Evolutionary conservation across 1,140 invertebrate genomes (phyloP).

Genomic region (Drosophila busckii): DNA sequence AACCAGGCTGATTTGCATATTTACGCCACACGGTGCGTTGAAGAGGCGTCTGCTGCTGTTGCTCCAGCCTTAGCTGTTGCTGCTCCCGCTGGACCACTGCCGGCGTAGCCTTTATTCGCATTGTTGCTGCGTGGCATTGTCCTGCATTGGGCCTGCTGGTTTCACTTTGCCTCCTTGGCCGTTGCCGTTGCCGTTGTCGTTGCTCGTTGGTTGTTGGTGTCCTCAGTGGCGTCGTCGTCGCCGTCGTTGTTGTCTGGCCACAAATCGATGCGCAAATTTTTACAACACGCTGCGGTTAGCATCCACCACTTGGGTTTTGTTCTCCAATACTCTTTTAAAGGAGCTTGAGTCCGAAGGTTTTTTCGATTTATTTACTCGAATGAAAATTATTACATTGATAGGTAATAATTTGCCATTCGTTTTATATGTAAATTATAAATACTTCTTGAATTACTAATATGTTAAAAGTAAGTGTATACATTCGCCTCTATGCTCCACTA

Average conservation of each 20-base stretch:
- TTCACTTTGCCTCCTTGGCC: slow-evolving; percentile 30
- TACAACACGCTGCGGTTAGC: slow-evolving; percentile 64
- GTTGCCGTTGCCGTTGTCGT: slow-evolving; percentile 18
- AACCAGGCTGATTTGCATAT: slow-evolving; percentile 57
- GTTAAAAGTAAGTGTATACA: neutral
- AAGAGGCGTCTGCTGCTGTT: slow-evolving; percentile 22
- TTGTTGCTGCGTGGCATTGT: slow-evolving; percentile 32
- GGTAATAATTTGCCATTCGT: neutral
- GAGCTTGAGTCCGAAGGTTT: neutral
- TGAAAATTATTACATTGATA: neutral
- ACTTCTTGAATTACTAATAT: neutral
- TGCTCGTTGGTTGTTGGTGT: too few relatives aligned
- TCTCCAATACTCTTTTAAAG: slow-evolving; percentile 13
- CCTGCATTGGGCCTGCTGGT: slow-evolving; percentile 1
- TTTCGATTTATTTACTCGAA: neutral
- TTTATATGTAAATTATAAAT: neutral
- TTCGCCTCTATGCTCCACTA: neutral
- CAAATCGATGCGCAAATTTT: slow-evolving; percentile 74
- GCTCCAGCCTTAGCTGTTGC: neutral
- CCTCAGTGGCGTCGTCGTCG: slow-evolving; percentile 9
- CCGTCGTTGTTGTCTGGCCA: slow-evolving; percentile 49
- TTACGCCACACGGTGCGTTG: slow-evolving; percentile 50
- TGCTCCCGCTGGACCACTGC: slow-evolving; percentile 25
- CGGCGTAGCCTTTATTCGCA: slow-evolving; percentile 15
- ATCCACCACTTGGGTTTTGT: slow-evolving; percentile 24